These are phyloP conservation scores for Spodoptera exigua DNA, from an alignment of 2,888 invertebrate genomes.

Conservation along the genomic window DNA sequence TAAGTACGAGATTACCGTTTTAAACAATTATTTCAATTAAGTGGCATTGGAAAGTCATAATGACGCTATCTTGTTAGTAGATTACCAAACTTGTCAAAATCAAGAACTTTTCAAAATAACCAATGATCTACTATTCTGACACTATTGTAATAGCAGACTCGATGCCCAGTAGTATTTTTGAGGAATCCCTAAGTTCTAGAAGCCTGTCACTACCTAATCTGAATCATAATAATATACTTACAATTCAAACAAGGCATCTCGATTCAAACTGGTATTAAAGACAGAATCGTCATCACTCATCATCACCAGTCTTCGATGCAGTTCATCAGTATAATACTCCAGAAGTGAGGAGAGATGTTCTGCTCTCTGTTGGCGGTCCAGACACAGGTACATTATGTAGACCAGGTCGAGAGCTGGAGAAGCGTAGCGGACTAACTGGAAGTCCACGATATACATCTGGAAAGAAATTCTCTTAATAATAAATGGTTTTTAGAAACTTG, in stretches of 20 bases:
- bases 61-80: too few species aligned
- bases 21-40: too few species aligned
- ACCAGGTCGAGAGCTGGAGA: conserved; percentile 92
- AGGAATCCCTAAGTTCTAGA: too few species aligned
- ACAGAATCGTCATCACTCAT: conserved; percentile 86
- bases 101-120: too few species aligned
- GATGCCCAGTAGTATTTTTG: too few species aligned
- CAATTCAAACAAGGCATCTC: conserved; percentile 88
- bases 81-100: too few species aligned
- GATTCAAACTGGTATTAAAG: conserved; percentile 77
- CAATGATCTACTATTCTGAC: too few species aligned
- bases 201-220: too few species aligned
- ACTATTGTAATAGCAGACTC: too few species aligned
- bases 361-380: conserved; percentile 90
- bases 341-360: conserved; percentile 89
- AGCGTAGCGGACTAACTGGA: conserved; percentile 92
- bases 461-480: conserved; percentile 16
- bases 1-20: too few species aligned
- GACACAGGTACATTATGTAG: conserved; percentile 91
- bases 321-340: conserved; percentile 89
- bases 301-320: conserved; percentile 87
- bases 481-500: too few species aligned
- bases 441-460: conserved; percentile 92
- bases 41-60: too few species aligned
- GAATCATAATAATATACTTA: conserved; percentile 77